Evolutionary conservation across 2,113 vertebrate species (phyloP).

Genomic region (Leptocoma aspasia): DNA sequence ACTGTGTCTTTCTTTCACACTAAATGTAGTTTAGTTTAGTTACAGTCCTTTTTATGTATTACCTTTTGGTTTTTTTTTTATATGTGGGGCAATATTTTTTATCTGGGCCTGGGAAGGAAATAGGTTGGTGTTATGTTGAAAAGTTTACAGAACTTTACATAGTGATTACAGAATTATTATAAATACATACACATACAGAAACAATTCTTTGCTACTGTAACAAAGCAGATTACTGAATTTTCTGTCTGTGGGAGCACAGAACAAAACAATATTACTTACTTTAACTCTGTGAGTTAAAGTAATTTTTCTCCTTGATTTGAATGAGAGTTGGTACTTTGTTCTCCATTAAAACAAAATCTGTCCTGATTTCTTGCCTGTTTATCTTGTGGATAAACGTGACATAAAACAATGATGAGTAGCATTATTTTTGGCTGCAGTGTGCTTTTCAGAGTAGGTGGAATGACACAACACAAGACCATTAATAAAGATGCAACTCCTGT

Average conservation of each 20-base stretch:
- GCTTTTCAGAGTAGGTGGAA: background rate
- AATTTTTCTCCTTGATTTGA: background rate
- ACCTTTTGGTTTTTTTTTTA: background rate
- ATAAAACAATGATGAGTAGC: background rate
- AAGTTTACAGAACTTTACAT: background rate
- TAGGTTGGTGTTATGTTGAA: background rate
- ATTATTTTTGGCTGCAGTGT: background rate
- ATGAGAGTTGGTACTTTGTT: background rate
- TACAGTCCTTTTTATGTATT: background rate
- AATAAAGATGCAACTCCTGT: background rate
- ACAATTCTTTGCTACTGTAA: background rate
- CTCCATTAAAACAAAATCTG: background rate
- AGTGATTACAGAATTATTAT: background rate
- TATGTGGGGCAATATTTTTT: background rate
- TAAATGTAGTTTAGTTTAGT: background rate
- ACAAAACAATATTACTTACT: background rate
- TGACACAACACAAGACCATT: background rate
- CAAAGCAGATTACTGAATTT: background rate
- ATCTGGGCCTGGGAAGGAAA: background rate
- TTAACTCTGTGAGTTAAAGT: background rate
- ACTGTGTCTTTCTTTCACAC: background rate
- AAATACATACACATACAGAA: background rate
- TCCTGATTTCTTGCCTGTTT: background rate
- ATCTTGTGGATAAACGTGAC: background rate
- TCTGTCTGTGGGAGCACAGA: background rate